Evolutionary conservation across 2,888 invertebrate genomes (phyloP), one percentile per base, ranked within the genome.

Genomic region (Dynastes maya): DNA sequence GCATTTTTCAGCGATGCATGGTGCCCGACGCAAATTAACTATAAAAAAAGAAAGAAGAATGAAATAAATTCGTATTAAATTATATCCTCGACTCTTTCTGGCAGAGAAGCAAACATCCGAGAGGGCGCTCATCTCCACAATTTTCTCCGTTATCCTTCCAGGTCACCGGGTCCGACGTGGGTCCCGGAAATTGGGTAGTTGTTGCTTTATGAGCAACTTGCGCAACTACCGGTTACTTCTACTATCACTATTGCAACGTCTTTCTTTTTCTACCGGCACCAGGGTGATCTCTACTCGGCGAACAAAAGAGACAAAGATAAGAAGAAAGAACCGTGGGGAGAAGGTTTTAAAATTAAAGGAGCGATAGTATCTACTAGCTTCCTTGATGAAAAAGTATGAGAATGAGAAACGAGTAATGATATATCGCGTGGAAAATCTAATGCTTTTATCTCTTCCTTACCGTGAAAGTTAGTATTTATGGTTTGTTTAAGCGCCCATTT

Each of bases 111-210:
- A 58, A 72, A 72, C 72, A 58, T 72, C 40, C 72, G n/a, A 45
- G 1, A 45, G 45, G 16, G 55, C 68, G 51, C 68, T 67, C 53
- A 22, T 16, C 68, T 68, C 82, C 83, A 83, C 82, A 82, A 82
- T 84, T 83, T 83, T 83, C 85, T 83, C 83, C 85, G 85, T 85
- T 85, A 84, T 85, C 85, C 85, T 87, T 86, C 85, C 86, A 82
- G 85, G 85, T 84, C 87, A 86, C 82, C 84, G 87, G 84, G 83
- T 85, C 85, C 85, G 84, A 4, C 83, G 86, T 86, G 80, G 80
- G 84, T 83, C 83, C 83, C 83, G 86, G 86, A 87, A 88, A 88
- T 88, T 88, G 86, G 87, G 87, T 88, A 87, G 87, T 87, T 87
- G 86, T 86, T 86, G 87, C 87, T 86, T 88, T 87, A 87, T 86